phyloP scores from a whole-genome alignment of 64 coral and sea anemone species.

The Montipora efflorescens region DNA sequence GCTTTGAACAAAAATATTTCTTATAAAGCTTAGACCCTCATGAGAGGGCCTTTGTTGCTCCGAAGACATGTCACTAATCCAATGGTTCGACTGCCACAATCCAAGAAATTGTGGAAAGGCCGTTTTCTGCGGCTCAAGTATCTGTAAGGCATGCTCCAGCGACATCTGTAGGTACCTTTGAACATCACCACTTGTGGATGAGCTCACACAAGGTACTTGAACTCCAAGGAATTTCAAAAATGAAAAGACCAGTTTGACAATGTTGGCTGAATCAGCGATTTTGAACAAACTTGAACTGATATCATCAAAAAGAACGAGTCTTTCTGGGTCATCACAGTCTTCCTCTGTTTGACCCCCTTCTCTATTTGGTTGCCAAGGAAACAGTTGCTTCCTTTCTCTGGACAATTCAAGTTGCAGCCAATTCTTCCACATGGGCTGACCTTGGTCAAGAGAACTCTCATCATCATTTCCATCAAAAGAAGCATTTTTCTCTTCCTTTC shows the following conservation, averaged over 20 bases:
- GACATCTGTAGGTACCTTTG: conserved; percentile 39
- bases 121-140: not conserved
- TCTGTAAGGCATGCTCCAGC: conserved; percentile 53
- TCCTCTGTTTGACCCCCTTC: conserved; percentile 84
- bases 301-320: conserved; percentile 95
- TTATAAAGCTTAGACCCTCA: conserved; percentile 46
- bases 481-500: conserved; percentile 27
- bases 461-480: conserved; percentile 50
- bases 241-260: conserved; percentile 74
- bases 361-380: conserved; percentile 88
- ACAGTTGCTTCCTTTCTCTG: conserved; percentile 73
- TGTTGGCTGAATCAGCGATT: conserved; percentile 58
- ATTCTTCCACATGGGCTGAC: conserved; percentile 58
- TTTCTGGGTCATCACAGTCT: conserved; percentile 96
- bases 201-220: conserved; percentile 27
- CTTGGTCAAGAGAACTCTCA: conserved; percentile 5
- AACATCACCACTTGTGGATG: conserved; percentile 6
- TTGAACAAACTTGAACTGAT: conserved; percentile 88
- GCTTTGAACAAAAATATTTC: conserved; percentile 82
- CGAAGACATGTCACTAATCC: not conserved
- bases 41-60: conserved; percentile 23
- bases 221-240: conserved; percentile 88
- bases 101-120: conserved; percentile 2
- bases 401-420: conserved; percentile 84
- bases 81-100: conserved; percentile 30